These are phyloP conservation scores for Rhingia rostrata DNA, from an alignment of 2,888 invertebrate species.

Conservation along the genomic window DNA sequence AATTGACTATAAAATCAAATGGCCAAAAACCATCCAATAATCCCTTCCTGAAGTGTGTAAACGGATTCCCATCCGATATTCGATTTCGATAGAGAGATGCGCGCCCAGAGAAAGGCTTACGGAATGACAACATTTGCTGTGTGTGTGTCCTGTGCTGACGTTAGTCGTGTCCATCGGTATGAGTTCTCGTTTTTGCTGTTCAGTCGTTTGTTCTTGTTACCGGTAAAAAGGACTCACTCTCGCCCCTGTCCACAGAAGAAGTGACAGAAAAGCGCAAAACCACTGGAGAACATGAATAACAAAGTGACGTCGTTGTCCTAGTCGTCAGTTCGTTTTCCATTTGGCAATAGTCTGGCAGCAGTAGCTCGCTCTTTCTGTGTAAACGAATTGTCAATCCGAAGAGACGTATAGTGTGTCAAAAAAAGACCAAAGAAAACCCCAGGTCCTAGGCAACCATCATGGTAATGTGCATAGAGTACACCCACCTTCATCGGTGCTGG, in stretches of 20 bases:
- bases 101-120: constrained; percentile 36
- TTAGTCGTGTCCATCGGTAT: background rate
- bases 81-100: background rate
- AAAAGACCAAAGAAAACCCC: background rate
- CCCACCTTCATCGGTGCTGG: constrained; percentile 17
- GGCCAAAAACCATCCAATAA: constrained; percentile 68
- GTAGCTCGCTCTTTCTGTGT: constrained; percentile 36
- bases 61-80: constrained; percentile 64
- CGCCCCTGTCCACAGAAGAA: constrained; percentile 34
- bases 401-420: constrained; percentile 40
- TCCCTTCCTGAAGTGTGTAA: constrained; percentile 68
- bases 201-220: constrained; percentile 11
- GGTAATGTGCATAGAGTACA: constrained; percentile 9
- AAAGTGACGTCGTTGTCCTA: constrained; percentile 56
- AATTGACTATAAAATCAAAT: constrained; percentile 68
- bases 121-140: constrained; percentile 43
- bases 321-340: constrained; percentile 51
- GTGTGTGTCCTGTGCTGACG: background rate
- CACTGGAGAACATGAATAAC: constrained; percentile 72
- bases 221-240: constrained; percentile 53
- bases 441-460: constrained; percentile 25
- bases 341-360: constrained; percentile 45
- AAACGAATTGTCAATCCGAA: constrained; percentile 67
- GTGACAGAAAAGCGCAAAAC: constrained; percentile 71
- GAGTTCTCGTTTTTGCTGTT: constrained; percentile 1